These are phyloP conservation scores for Amphimallon solstitiale DNA, from an alignment of 2,888 invertebrate species.

Conservation along the genomic window DNA sequence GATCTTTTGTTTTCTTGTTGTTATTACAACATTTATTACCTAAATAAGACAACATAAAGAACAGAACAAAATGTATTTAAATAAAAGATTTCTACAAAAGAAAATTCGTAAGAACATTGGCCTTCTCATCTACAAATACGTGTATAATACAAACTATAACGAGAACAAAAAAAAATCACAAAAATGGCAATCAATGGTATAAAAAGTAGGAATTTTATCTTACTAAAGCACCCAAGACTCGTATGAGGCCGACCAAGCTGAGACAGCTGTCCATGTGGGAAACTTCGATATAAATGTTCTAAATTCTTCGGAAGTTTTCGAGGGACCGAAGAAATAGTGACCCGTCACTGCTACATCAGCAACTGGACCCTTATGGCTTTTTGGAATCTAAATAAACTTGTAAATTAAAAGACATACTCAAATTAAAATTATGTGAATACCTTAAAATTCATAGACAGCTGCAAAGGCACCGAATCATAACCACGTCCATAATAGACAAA, in stretches of 20 bases:
- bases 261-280: slow-evolving; percentile 73
- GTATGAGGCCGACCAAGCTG: slow-evolving; percentile 77
- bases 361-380: slow-evolving; percentile 60
- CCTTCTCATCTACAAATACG: slow-evolving; percentile 8
- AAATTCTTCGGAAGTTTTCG: slow-evolving; percentile 66
- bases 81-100: slow-evolving; percentile 20
- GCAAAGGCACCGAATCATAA: slow-evolving; percentile 67
- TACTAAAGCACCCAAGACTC: slow-evolving; percentile 67
- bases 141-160: slow-evolving; percentile 3
- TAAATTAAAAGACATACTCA: not conserved
- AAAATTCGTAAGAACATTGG: slow-evolving; percentile 17
- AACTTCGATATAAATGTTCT: slow-evolving; percentile 68
- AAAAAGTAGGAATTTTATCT: slow-evolving; percentile 18
- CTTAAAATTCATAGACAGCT: slow-evolving; percentile 70
- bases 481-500: slow-evolving; percentile 77
- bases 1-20: no score
- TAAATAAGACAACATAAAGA: slow-evolving; percentile 21
- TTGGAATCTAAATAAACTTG: slow-evolving; percentile 57
- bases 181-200: slow-evolving; percentile 29
- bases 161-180: slow-evolving; percentile 35
- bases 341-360: slow-evolving; percentile 71
- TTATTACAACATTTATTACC: not conserved
- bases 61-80: slow-evolving; percentile 27
- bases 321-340: slow-evolving; percentile 69
- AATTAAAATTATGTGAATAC: slow-evolving; percentile 56